These are phyloP conservation scores for Tachystola acroxantha DNA, from an alignment of 2,888 invertebrate species.

Conservation along the genomic window DNA sequence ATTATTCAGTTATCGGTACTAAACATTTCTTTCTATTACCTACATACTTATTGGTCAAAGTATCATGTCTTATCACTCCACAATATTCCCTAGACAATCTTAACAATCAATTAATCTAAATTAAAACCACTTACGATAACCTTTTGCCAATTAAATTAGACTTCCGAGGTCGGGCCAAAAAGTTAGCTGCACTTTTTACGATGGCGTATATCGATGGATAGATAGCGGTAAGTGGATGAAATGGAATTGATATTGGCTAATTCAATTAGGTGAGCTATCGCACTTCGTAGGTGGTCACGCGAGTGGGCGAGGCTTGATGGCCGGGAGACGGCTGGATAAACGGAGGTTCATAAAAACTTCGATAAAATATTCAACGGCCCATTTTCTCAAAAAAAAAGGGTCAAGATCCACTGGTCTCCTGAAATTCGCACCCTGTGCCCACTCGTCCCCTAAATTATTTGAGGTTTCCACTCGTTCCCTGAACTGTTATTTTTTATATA, in stretches of 20 bases:
- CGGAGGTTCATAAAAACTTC: no score
- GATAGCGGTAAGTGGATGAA: conserved; percentile 54
- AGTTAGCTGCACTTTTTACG: conserved; percentile 26
- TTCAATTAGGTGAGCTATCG: conserved; percentile 49
- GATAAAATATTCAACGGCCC: no score
- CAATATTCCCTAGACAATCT: conserved; percentile 23
- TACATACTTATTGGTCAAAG: no score
- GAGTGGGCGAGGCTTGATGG: conserved; percentile 24
- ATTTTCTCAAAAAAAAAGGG: no score
- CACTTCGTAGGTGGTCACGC: conserved; percentile 38
- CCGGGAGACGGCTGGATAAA: conserved; percentile 1
- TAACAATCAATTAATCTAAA: conserved; percentile 25
- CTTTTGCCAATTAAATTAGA: conserved; percentile 20
- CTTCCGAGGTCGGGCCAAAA: conserved; percentile 14
- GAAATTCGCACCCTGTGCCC: no score
- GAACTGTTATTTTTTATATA: no score
- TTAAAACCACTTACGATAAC: conserved; percentile 18
- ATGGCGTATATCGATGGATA: conserved; percentile 17
- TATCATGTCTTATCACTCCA: no score
- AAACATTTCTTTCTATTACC: no score
- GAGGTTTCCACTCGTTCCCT: no score
- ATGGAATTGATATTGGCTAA: conserved; percentile 53
- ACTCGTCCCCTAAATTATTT: no score
- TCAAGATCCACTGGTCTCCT: no score
- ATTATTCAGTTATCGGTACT: no score